phyloP scores from a whole-genome alignment of 2,888 invertebrate genomes.

The Oconnorella tubifera region DNA sequence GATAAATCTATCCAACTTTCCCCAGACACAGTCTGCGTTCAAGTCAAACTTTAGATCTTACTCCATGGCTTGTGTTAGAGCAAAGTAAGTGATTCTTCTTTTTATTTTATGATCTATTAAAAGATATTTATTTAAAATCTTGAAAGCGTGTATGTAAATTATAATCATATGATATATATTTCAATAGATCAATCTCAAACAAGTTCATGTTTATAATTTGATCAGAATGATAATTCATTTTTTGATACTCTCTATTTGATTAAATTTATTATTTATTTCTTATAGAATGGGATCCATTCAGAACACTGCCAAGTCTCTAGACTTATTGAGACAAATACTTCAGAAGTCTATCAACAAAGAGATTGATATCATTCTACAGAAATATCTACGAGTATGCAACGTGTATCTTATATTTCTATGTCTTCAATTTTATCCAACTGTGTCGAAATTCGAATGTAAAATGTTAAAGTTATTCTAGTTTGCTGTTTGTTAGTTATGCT shows the following conservation, averaged over 20 bases:
- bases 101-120: too few species aligned
- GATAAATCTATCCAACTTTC: conserved; percentile 69
- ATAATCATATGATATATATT: too few species aligned
- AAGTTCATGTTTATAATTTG: too few species aligned
- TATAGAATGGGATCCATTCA: conserved; percentile 53
- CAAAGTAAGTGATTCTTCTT: conserved; percentile 51
- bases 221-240: too few species aligned
- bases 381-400: conserved; percentile 66
- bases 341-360: conserved; percentile 75
- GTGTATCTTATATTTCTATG: conserved; percentile 8
- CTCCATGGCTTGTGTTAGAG: conserved; percentile 53
- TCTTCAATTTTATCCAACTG: too few species aligned
- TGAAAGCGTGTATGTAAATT: too few species aligned
- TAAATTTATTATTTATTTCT: too few species aligned
- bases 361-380: conserved; percentile 72
- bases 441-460: conserved; percentile 8
- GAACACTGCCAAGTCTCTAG: conserved; percentile 70
- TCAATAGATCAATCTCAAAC: too few species aligned
- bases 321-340: conserved; percentile 71
- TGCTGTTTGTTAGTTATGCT: background rate
- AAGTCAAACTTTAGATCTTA: conserved; percentile 55
- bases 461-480: background rate
- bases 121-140: too few species aligned
- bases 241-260: too few species aligned
- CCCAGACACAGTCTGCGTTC: conserved; percentile 44